A percentile compares a stretch with the other conserved stretches of the same genome.
These are phyloP conservation scores for Aldabrachelys gigantea DNA, from an alignment of 2,113 vertebrate species.

Conservation along the genomic window DNA sequence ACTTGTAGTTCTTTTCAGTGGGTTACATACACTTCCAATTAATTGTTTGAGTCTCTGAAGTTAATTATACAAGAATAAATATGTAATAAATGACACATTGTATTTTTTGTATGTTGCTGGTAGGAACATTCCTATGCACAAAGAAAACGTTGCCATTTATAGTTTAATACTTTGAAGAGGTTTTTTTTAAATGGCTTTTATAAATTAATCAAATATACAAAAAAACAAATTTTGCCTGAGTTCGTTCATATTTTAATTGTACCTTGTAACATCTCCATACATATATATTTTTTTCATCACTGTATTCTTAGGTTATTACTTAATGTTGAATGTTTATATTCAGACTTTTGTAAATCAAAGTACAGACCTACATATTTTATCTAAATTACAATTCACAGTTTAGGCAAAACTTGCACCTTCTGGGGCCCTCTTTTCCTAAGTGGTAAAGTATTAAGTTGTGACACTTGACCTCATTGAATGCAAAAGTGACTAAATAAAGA, in stretches of 20 bases:
- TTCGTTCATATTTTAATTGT: conserved; percentile 63
- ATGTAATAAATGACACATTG: conserved; percentile 31
- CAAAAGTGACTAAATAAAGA: conserved; percentile 72
- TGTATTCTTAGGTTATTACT: conserved; percentile 66
- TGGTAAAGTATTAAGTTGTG: conserved; percentile 33
- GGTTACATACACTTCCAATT: conserved; percentile 59
- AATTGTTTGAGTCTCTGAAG: conserved; percentile 65
- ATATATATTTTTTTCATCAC: conserved; percentile 50
- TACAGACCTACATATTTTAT: conserved; percentile 40
- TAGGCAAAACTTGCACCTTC: conserved; percentile 54
- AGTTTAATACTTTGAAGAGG: conserved; percentile 77
- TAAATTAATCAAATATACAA: conserved; percentile 69
- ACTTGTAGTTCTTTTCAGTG: conserved; percentile 44
- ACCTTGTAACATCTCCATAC: conserved; percentile 10
- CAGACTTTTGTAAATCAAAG: conserved; percentile 59
- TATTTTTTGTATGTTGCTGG: conserved; percentile 67
- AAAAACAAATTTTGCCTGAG: conserved; percentile 55
- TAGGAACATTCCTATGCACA: conserved; percentile 69
- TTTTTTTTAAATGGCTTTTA: conserved; percentile 79
- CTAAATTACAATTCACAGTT: conserved; percentile 35
- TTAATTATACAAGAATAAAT: conserved; percentile 36
- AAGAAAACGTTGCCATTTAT: conserved; percentile 71
- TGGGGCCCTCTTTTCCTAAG: conserved; percentile 66
- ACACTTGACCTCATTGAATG: conserved; percentile 56
- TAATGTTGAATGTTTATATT: conserved; percentile 60